Conservation (phyloP, 2,888 invertebrate genomes). For the Troglohyphantes excavatus region DNA sequence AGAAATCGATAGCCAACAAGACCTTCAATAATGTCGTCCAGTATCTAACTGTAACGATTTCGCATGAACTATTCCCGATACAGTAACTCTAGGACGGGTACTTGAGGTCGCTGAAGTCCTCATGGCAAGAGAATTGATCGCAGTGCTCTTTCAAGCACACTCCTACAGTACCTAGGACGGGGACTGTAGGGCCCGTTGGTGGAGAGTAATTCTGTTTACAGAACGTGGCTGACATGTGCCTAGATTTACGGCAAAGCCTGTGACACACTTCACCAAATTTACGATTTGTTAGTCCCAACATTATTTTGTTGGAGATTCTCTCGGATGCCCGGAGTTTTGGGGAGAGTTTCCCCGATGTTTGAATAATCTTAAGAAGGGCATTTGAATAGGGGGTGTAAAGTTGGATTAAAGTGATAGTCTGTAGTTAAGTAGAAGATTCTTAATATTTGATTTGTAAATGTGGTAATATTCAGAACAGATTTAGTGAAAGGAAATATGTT, state of each 20-base stretch:
- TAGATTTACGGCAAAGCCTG: constrained; percentile 13
- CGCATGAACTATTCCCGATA: constrained; percentile 69
- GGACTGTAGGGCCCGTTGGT: constrained; percentile 12
- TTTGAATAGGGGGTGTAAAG: not conserved
- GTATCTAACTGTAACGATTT: constrained; percentile 46
- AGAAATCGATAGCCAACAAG: constrained; percentile 52
- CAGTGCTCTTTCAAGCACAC: constrained; percentile 47
- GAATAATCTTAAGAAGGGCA: constrained; percentile 19
- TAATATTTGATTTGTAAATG: no score
- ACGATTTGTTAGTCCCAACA: constrained; percentile 35
- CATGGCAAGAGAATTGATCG: constrained; percentile 61
- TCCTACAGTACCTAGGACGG: constrained; percentile 42
- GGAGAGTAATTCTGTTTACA: constrained; percentile 60
- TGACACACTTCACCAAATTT: constrained; percentile 27
- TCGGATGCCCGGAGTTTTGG: not conserved
- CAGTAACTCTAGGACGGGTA: constrained; percentile 31
- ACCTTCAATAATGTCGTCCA: constrained; percentile 26
- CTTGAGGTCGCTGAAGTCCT: constrained; percentile 38
- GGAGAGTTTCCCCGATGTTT: constrained; percentile 22
- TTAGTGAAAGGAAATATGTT: no score
- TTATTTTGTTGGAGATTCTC: constrained; percentile 20
- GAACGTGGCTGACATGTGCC: constrained; percentile 45
- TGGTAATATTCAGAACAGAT: no score
- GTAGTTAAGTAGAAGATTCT: no score
- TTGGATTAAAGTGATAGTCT: not conserved